Base-by-base conservation (phyloP, 2,888 invertebrate species). In the Beris chalybata region DNA sequence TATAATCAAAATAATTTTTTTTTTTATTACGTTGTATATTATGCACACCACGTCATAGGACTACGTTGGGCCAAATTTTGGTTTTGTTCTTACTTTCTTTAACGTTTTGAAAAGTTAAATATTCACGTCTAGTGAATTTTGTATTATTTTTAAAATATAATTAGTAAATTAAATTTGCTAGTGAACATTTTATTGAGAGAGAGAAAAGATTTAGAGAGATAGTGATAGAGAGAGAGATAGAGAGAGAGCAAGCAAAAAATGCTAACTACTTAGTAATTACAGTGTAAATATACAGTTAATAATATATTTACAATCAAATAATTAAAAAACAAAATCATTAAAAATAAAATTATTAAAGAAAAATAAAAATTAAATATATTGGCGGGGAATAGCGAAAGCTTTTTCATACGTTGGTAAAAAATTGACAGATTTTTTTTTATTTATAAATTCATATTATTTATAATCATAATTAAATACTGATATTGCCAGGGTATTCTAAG, bases 11-110 rank as follows among this genome's bases (percentile, higher is more conserved):
- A 7, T 30, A 30, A 53, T 53, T 9, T 30, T 15, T 9, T 30
- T 15, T 13, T 13, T 22, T 50, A 53, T 61, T 22, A 22, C 22
- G 61, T 61, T 61, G 50, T 61, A 61, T 22, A 43, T 32, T 67
- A 63, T 70, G 71, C 71, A 71, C 72, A 72, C 72, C 69, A 71
- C 71, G 70, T 70, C 66, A 70, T 70, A 70, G 69, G 68, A 71
- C 72, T 72, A 72, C 72, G 71, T 68, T 70, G 71, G 71, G 71
- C 72, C 71, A 71, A 72, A 71, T 67, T 67, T 67, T 11, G n/a
- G 48, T 56, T 67, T 66, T 48, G 29, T 57, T 50, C 31, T 44
- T 63, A 15, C 38, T 59, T 61, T 65, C 31, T 43, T 56, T 30
- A 52, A 50, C 12, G n/a, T 38, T 50, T 53, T 15, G 29, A 53